A percentile compares a stretch with the other conserved stretches of the same genome.
phyloP scores from a whole-genome alignment of 1,140 invertebrate species.

The Drosophila mojavensis region DNA sequence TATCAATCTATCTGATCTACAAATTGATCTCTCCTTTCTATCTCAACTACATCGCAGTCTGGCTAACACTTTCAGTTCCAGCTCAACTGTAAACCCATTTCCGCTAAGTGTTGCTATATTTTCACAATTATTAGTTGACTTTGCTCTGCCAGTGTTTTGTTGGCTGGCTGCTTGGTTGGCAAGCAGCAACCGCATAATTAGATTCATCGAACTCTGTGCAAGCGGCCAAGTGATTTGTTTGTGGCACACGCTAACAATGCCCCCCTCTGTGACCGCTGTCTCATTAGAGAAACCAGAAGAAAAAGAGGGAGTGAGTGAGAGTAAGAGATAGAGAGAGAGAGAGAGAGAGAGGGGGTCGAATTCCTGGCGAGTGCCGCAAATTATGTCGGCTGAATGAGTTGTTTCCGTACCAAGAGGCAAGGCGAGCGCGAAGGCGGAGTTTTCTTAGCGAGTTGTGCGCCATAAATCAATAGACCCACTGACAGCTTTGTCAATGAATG shows the following conservation, averaged over 20 bases:
- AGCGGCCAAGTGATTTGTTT: slow-evolving; percentile 59
- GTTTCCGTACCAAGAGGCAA: slow-evolving; percentile 13
- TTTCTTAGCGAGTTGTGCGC: slow-evolving; percentile 3
- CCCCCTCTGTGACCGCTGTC: slow-evolving; percentile 2
- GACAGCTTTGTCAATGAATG: slow-evolving; percentile 61
- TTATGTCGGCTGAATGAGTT: slow-evolving; percentile 64
- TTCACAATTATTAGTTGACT: not conserved
- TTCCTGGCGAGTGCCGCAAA: slow-evolving; percentile 49
- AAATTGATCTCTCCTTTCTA: too few species aligned
- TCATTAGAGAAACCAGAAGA: slow-evolving; percentile 4
- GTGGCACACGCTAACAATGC: slow-evolving; percentile 44
- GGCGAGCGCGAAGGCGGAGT: not conserved
- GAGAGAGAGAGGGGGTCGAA: not conserved
- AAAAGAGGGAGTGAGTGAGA: not conserved
- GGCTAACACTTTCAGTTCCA: too few species aligned
- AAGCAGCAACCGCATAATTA: slow-evolving; percentile 53
- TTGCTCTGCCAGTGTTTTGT: not conserved
- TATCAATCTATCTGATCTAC: too few species aligned
- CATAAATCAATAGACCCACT: slow-evolving; percentile 53
- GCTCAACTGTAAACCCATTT: too few species aligned
- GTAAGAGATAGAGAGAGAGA: not conserved
- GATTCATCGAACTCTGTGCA: slow-evolving; percentile 47
- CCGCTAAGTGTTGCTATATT: too few species aligned
- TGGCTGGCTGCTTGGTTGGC: too few species aligned
- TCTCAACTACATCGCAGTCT: too few species aligned